phyloP scores from a whole-genome alignment of 2,797 vertebrate species.

The Melanotaenia parkinsoni region DNA sequence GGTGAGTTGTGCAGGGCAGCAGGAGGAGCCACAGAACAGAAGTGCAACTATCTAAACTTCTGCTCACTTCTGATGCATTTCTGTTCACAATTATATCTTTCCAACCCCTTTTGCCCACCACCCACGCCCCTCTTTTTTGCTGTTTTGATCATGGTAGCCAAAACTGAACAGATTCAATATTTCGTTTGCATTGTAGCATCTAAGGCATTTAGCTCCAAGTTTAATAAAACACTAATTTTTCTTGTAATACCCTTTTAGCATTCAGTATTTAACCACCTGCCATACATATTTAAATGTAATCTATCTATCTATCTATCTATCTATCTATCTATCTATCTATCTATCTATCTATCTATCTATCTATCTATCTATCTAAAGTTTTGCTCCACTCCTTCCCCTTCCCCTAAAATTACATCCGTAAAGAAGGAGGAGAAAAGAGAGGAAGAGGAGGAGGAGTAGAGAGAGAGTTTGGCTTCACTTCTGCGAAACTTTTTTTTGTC shows the following conservation, averaged over 20 bases:
- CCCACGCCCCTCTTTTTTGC: too few relatives aligned
- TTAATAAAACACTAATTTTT: constrained; percentile 1
- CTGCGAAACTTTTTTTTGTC: constrained; percentile 46
- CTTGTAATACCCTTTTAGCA: constrained; percentile 3
- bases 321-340: constrained; percentile 17
- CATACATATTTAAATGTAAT: too few relatives aligned
- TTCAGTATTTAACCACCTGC: constrained; percentile 1
- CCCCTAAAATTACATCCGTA: background rate
- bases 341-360: background rate
- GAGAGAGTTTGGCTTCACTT: constrained; percentile 43
- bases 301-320: constrained; percentile 22
- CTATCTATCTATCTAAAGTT: too few relatives aligned
- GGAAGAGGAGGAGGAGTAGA: constrained; percentile 6
- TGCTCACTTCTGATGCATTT: background rate
- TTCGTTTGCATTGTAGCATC: constrained; percentile 12
- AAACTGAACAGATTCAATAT: constrained; percentile 9
- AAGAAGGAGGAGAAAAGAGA: constrained; percentile 25
- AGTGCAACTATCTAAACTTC: constrained; percentile 26
- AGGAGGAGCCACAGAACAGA: constrained; percentile 78
- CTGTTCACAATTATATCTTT: background rate
- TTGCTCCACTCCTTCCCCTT: background rate
- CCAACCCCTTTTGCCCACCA: background rate
- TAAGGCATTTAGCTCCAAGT: constrained; percentile 11
- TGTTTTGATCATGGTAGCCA: background rate
- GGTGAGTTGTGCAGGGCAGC: constrained; percentile 68